Evolutionary conservation across 2,888 invertebrate species (phyloP), one percentile per base, ranked within the genome.

Genomic region (Limnephilus marmoratus): DNA sequence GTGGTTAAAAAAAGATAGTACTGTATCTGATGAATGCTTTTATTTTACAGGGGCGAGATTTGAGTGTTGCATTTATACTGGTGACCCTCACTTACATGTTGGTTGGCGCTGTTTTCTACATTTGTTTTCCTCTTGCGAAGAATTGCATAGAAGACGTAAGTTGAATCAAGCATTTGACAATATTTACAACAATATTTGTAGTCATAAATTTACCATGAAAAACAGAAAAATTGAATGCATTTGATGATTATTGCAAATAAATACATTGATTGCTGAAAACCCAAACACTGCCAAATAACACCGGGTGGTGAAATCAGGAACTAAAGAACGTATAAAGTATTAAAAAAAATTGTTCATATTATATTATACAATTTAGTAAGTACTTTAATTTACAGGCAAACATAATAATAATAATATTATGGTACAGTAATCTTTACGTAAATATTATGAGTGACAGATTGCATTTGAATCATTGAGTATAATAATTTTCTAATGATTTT

Each of bases 71-170:
- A 0, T 99, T 98, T 94, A 94, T 97, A 18, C 95, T 99, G 93
- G 98, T 99, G 1, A 97, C 98, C 0, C 94, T 97, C 24, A 99
- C 99, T 0, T 99, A 99, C 95, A 96, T 98, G 0, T 95, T 98
- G 93, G 97, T 99, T 91, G 99, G 98, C 9, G 96, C 97, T 3
- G 95, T 97, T 3, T 98, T 99, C 95, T 99, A 98, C 95, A 95
- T 98, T 37, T 97, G 97, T 90, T 99, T 99, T 95, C 99, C 99
- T 0, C 95, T 98, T 83, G 96, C 97, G n/a, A 98, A 99, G 95
- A 95, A 96, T 2, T 99, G 99, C 95, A 98, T 99, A 93, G 97
- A 98, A 96, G 99, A 99, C 95, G 99, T 99, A 96, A 98, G 98
- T 97, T 80, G 13, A 37, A 41, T 87, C n/a, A 13, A 53, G 13